Percentiles rank a stretch among this genome's conserved stretches.
Conservation (phyloP, 2,113 vertebrate species). For the Bujurquina vittata region DNA sequence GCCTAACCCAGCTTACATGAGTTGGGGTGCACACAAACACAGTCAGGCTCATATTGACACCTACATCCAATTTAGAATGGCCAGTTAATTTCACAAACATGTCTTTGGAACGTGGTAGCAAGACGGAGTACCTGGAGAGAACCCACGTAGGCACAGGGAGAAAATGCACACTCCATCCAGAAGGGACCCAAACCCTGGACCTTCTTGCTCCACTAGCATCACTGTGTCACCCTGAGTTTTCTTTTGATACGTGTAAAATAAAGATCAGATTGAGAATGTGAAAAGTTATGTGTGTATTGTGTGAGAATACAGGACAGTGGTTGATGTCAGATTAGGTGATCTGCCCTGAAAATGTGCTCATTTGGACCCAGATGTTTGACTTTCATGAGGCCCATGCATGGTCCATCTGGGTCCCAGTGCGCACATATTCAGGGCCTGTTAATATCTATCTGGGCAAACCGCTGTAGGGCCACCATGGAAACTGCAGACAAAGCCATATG, state of each 20-base stretch:
- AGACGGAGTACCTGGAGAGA: not conserved
- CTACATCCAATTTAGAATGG: too few relatives aligned
- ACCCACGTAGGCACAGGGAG: not conserved
- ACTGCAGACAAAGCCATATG: too few relatives aligned
- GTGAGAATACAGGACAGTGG: not conserved
- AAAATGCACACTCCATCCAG: not conserved
- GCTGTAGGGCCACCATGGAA: too few relatives aligned
- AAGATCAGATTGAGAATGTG: slow-evolving; percentile 35
- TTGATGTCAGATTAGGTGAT: not conserved
- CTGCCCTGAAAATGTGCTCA: too few relatives aligned
- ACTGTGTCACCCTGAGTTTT: slow-evolving; percentile 4
- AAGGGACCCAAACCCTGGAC: not conserved
- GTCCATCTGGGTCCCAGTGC: too few relatives aligned
- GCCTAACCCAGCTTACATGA: not conserved
- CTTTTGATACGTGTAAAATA: slow-evolving; percentile 44
- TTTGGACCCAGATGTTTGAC: too few relatives aligned
- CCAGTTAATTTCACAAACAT: not conserved
- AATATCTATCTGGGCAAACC: too few relatives aligned
- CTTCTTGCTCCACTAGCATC: not conserved
- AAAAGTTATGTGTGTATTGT: not conserved
- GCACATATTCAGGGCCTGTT: too few relatives aligned
- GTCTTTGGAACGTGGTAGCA: not conserved
- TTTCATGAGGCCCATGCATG: too few relatives aligned
- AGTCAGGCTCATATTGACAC: not conserved
- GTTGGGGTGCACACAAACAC: not conserved